Evolutionary conservation across 2,888 invertebrate species (phyloP).

Genomic region (Meganola albula): DNA sequence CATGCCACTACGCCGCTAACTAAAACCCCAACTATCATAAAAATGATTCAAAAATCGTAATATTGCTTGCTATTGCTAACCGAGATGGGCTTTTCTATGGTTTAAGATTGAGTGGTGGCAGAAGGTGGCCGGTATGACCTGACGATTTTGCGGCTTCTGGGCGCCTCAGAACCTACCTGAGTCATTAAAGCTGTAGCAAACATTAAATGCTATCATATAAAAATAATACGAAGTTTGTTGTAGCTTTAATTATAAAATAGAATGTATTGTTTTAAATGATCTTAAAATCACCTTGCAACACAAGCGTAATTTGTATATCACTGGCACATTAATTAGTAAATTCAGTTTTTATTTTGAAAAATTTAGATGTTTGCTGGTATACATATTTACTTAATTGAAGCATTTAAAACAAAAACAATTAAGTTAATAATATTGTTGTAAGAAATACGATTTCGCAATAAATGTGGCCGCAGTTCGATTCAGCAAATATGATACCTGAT

Average conservation of each 20-base stretch:
- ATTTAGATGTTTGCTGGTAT: no score
- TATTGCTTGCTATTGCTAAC: conserved; percentile 7
- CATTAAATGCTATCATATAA: conserved; percentile 1
- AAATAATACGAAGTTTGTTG: conserved; percentile 7
- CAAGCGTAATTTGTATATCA: conserved; percentile 23
- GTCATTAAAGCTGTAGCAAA: conserved; percentile 16
- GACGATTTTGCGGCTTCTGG: conserved; percentile 53
- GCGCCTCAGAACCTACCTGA: conserved; percentile 57
- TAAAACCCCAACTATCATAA: no score
- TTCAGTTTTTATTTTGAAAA: no score
- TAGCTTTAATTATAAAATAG: conserved; percentile 17
- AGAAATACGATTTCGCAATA: no score
- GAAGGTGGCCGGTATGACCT: conserved; percentile 48
- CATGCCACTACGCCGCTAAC: no score
- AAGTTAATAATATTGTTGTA: no score
- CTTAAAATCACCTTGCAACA: conserved; percentile 24
- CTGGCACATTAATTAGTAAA: conserved; percentile 22
- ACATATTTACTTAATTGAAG: no score
- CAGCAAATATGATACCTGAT: conserved; percentile 13
- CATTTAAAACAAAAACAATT: no score
- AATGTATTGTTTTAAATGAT: conserved; percentile 15
- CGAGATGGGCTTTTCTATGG: conserved; percentile 15
- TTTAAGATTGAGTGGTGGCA: conserved; percentile 44
- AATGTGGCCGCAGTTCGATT: conserved; percentile 12
- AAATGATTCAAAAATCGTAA: no score